These are phyloP conservation scores for Benitochromis conjunctus DNA, from an alignment of 2,113 vertebrate species.

Conservation along the genomic window DNA sequence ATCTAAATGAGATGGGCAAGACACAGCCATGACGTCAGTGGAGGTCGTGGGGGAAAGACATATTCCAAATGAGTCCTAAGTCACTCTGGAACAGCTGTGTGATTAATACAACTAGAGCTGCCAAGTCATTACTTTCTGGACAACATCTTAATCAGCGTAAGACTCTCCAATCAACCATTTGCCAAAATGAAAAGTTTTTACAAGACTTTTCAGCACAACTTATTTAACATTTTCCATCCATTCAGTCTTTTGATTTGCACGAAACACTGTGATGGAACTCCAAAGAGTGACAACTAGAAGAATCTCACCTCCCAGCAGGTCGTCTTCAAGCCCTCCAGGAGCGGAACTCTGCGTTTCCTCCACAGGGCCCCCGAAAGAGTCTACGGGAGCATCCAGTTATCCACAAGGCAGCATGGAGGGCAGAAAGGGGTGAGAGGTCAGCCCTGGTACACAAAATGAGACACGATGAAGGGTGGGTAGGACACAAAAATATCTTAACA, in stretches of 20 bases:
- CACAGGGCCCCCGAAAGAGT: slow-evolving; percentile 85
- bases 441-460: slow-evolving; percentile 44
- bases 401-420: slow-evolving; percentile 76
- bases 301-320: slow-evolving; percentile 90
- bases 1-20: not conserved
- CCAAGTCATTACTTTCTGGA: slow-evolving; percentile 21
- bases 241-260: not conserved
- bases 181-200: not conserved
- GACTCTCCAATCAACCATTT: not conserved
- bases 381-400: slow-evolving; percentile 69
- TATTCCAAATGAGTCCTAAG: slow-evolving; percentile 1
- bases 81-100: not conserved
- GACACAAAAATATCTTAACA: not conserved
- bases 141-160: not conserved
- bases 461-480: not conserved
- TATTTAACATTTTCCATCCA: not conserved
- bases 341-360: slow-evolving; percentile 79
- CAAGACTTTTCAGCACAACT: not conserved
- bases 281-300: not conserved
- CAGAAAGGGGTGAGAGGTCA: slow-evolving; percentile 62
- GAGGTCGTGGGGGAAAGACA: not conserved
- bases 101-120: not conserved
- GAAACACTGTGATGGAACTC: not conserved
- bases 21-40: not conserved
- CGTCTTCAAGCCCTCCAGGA: slow-evolving; percentile 82